Evolutionary conservation across 1,140 invertebrate genomes (phyloP), one percentile per base, ranked within the genome.

Genomic region (Akabosia matsudoensis): DNA sequence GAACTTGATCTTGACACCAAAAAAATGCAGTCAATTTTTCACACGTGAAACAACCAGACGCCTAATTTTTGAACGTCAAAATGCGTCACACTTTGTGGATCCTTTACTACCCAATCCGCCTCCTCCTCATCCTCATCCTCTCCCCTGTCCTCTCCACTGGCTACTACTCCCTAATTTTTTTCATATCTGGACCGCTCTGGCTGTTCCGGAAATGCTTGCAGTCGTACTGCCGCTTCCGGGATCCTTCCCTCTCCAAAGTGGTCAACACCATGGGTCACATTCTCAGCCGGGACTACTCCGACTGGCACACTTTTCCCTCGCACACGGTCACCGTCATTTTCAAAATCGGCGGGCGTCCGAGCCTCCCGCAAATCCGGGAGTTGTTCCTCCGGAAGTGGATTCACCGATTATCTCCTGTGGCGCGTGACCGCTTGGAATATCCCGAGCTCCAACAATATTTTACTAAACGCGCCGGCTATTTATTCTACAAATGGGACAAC

Each of bases 371-470:
- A 30, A 3, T 67, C 4, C 24, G 28, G n/a, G 26, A 67, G n/a
- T 7, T 30, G 26, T 7, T 67, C 14, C 61, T 67, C 22, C 54
- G n/a, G 22, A 7, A 22, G 54, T 22, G 7, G 54, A 18, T 45
- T 7, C 37, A 45, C 37, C 7, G 37, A 45, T 45, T 18, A 45
- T 45, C 18, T 7, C 14, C 14, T 56, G 7, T 22, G 4, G 24
- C 14, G 3, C 10, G 24, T 4, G 54, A 56, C 24, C 7, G 28
- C 3, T 30, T 67, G 7, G 26, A 67, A 67, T 67, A 67, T 67
- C 61, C 61, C 4, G 61, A 67, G 30, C 4, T 67, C 13, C 61
- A 67, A 30, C 61, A 67, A 67, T 67, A 67, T 31, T 67, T 28
- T 22, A 31, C 30, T 10, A 30, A 30, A 31, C 30, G 30, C 1